Evolutionary conservation across 2,797 vertebrate genomes (phyloP).

Genomic region (Artibeus lituratus): DNA sequence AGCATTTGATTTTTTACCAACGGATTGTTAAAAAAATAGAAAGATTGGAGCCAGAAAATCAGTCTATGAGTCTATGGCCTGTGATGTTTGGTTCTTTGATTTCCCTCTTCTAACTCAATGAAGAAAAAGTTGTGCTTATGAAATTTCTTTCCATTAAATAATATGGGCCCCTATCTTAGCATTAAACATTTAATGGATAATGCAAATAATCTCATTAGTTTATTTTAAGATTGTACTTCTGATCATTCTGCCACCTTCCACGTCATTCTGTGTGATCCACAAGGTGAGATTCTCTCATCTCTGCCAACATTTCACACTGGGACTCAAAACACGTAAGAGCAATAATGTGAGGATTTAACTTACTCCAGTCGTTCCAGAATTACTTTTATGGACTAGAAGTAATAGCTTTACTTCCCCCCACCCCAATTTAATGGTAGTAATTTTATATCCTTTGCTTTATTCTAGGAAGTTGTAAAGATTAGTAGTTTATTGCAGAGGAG

Average conservation of each 20-base stretch:
- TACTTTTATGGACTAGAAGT: not conserved
- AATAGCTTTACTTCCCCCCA: not conserved
- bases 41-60: not conserved
- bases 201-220: not conserved
- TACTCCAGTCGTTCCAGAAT: not conserved
- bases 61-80: not conserved
- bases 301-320: not conserved
- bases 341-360: not conserved
- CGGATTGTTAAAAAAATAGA: not conserved
- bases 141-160: not conserved
- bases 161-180: not conserved
- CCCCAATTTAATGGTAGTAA: not conserved
- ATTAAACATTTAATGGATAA: not conserved
- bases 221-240: not conserved
- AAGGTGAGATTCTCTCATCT: not conserved
- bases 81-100: not conserved
- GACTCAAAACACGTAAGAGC: not conserved
- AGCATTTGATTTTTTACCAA: not conserved
- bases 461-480: not conserved
- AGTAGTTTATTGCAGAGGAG: not conserved
- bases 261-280: not conserved
- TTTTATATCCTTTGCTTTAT: constrained; percentile 36
- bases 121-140: not conserved
- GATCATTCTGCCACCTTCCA: not conserved
- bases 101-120: not conserved